phyloP scores from a whole-genome alignment of 2,797 vertebrate species.

The Phoeniculus purpureus region DNA sequence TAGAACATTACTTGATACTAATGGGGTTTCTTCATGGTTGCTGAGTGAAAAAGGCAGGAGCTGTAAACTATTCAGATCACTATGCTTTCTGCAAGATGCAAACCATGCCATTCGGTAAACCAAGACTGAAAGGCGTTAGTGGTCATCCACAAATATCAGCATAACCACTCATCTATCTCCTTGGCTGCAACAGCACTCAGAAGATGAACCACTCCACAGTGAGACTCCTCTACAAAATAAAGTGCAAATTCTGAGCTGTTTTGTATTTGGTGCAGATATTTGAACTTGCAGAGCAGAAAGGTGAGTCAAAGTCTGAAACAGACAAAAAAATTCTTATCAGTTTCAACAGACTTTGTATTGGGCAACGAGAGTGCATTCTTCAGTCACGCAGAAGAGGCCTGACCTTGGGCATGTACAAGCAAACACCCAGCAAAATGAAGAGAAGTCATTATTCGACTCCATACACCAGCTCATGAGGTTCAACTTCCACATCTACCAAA shows the following conservation, averaged over 20 bases:
- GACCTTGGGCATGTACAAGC: background rate
- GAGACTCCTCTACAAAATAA: background rate
- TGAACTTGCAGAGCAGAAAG: background rate
- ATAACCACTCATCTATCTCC: rapidly evolving
- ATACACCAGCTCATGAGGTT: background rate
- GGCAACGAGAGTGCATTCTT: background rate
- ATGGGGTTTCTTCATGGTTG: rapidly evolving
- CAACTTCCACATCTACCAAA: background rate
- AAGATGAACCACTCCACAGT: background rate
- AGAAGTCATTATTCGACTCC: background rate
- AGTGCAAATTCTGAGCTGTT: background rate
- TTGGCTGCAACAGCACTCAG: background rate
- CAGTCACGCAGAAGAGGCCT: background rate
- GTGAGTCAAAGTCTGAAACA: background rate
- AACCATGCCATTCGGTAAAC: background rate
- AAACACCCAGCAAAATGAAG: background rate
- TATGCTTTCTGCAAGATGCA: background rate
- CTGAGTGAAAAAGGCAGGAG: background rate
- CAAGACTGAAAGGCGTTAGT: background rate
- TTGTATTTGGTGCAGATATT: background rate
- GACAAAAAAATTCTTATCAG: background rate
- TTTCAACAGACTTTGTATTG: background rate
- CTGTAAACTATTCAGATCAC: background rate
- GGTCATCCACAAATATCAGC: background rate
- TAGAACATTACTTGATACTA: background rate